phyloP scores from a whole-genome alignment of 2,797 vertebrate genomes.

The Parotocinclus haroldoi region DNA sequence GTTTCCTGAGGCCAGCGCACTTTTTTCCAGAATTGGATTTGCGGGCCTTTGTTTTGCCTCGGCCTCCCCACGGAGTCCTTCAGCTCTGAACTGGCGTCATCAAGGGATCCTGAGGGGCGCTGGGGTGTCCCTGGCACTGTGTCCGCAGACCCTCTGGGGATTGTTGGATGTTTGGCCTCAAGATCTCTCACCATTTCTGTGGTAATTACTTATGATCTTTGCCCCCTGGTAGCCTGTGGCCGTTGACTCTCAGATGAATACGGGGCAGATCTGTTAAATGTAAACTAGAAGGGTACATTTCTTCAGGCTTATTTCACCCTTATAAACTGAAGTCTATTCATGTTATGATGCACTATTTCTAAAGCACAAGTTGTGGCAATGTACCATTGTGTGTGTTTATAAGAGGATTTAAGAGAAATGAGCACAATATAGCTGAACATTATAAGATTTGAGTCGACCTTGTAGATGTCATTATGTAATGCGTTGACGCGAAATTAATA shows the following conservation, averaged over 20 bases:
- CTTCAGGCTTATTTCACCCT: conserved; percentile 32
- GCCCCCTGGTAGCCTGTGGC: conserved; percentile 55
- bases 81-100: conserved; percentile 68
- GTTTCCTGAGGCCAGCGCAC: conserved; percentile 66
- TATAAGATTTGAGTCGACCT: too few species aligned
- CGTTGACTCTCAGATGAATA: conserved; percentile 42
- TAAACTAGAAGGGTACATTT: conserved; percentile 32
- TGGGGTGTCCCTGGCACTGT: conserved; percentile 57
- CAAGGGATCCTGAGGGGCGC: conserved; percentile 59
- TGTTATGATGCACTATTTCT: too few species aligned
- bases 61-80: conserved; percentile 58
- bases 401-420: too few species aligned
- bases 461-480: too few species aligned
- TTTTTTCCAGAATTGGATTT: conserved; percentile 38
- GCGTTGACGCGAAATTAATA: too few species aligned
- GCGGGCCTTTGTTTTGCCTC: conserved; percentile 67
- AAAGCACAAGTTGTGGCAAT: too few species aligned
- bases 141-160: conserved; percentile 60
- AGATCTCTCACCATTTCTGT: conserved; percentile 22
- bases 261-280: neutral
- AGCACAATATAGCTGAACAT: too few species aligned
- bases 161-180: conserved; percentile 46
- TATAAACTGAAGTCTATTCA: too few species aligned
- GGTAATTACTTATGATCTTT: conserved; percentile 36
- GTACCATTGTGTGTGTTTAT: too few species aligned